These are phyloP conservation scores for Stegodyphus mimosarum DNA, from an alignment of 1,140 invertebrate species.

Conservation along the genomic window DNA sequence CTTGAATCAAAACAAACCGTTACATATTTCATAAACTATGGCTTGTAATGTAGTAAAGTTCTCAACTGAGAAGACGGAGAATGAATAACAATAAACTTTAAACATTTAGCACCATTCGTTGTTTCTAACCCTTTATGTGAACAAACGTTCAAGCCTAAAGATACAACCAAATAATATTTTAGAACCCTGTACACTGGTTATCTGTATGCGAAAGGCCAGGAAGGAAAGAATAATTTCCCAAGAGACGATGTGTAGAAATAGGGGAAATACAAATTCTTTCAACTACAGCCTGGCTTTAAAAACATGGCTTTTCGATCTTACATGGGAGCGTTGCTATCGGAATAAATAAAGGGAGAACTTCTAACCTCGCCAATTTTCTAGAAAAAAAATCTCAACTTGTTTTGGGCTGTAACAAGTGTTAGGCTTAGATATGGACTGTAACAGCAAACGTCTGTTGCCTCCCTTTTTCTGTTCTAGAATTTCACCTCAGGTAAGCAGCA, in stretches of 20 bases:
- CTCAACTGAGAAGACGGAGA: neutral
- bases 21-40: constrained; percentile 52
- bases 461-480: too few relatives aligned
- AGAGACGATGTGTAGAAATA: constrained; percentile 19
- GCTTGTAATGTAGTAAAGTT: constrained; percentile 24
- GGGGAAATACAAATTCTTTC: constrained; percentile 41
- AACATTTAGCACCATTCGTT: constrained; percentile 40
- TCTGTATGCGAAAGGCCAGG: constrained; percentile 38
- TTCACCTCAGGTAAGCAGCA: too few relatives aligned
- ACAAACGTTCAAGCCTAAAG: neutral
- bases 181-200: constrained; percentile 13
- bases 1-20: constrained; percentile 24
- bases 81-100: constrained; percentile 31
- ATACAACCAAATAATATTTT: constrained; percentile 29
- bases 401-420: too few relatives aligned
- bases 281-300: neutral
- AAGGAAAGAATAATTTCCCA: constrained; percentile 43
- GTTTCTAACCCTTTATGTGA: constrained; percentile 7
- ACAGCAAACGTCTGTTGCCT: too few relatives aligned
- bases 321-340: too few relatives aligned
- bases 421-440: too few relatives aligned
- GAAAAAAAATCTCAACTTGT: too few relatives aligned
- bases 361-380: too few relatives aligned
- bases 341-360: too few relatives aligned
- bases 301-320: too few relatives aligned